Conservation (phyloP, 2,113 vertebrate genomes). For the Salminus brasiliensis region DNA sequence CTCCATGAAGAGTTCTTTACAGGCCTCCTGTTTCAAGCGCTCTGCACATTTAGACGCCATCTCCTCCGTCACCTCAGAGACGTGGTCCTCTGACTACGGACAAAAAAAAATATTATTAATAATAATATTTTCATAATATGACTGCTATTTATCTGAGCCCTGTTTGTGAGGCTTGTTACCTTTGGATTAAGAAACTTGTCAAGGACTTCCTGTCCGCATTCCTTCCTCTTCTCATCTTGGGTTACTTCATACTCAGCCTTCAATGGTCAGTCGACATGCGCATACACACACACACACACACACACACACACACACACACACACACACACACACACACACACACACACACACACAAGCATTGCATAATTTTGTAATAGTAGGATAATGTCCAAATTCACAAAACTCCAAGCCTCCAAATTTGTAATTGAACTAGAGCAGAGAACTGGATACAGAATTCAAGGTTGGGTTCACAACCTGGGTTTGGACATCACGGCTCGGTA, state of each 20-base stretch:
- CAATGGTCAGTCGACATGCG: conserved; percentile 33
- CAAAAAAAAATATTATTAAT: neutral
- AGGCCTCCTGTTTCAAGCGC: conserved; percentile 85
- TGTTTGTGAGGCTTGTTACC: conserved; percentile 51
- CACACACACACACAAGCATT: conserved; percentile 18
- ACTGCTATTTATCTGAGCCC: neutral
- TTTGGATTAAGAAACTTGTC: conserved; percentile 84
- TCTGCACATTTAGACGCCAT: conserved; percentile 84
- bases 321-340: neutral
- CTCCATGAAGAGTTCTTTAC: conserved; percentile 95
- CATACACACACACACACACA: conserved; percentile 8
- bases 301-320: too few species aligned
- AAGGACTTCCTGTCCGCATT: conserved; percentile 84
- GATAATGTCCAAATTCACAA: neutral
- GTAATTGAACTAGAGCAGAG: too few species aligned
- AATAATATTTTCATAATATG: neutral
- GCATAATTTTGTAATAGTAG: neutral
- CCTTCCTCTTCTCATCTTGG: conserved; percentile 92
- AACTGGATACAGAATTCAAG: too few species aligned
- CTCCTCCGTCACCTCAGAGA: conserved; percentile 85
- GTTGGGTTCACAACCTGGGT: too few species aligned
- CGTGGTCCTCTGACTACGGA: conserved; percentile 84
- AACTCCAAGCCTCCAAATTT: neutral
- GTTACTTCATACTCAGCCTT: conserved; percentile 95
- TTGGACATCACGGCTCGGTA: too few species aligned